Evolutionary conservation across 64 coral and sea anemone species (phyloP), one percentile per base, ranked within the genome.

Genomic region (Stichodactyla mertensii): DNA sequence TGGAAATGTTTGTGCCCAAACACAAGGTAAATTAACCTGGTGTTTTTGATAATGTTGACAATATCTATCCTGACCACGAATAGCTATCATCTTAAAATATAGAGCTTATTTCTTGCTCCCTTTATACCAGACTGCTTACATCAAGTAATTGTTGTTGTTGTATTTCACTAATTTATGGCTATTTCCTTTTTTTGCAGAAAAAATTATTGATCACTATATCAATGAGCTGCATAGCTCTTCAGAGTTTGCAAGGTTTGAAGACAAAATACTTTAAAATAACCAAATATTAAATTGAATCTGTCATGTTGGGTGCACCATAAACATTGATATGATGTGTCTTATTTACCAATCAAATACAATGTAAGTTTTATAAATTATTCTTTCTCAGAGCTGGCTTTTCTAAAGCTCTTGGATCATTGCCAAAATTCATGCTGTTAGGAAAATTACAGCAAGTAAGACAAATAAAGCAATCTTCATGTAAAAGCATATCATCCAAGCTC

Each of bases 391-490:
- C 89, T 77, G 97, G 97, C 6, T 92, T 91, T 82, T 69, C 93
- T 19, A 84, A 92, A 82, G 97, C 97, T 28, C 71, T 99, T 57
- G 97, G 97, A 55, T 52, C 78, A 54, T 77, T 99, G 20, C 97
- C 97, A 36, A 92, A 86, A 45, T 99, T 99, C 78, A 91, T 99
- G 88, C 52, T 99, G 15, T 31, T 51, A 70, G 86, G 93, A 84
- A 84, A 87, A 78, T 77, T 91, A 15, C 74, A 82, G 82, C 79
- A 91, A 79, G 89, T 95, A 91, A 87, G n/a, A 1, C 69, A 19
- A 71, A 84, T 45, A 15, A 58, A 24, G 36, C 36, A 45, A 45
- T 61, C 55, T 31, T 16, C 6, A 56, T 58, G 36, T 45, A 2
- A 57, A 12, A 20, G 12, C 54, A 22, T 0, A 66, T 66, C 22